Evolutionary conservation across 2,113 vertebrate genomes (phyloP), one percentile per base, ranked within the genome.

Genomic region (Hippocampus guttulatus): DNA sequence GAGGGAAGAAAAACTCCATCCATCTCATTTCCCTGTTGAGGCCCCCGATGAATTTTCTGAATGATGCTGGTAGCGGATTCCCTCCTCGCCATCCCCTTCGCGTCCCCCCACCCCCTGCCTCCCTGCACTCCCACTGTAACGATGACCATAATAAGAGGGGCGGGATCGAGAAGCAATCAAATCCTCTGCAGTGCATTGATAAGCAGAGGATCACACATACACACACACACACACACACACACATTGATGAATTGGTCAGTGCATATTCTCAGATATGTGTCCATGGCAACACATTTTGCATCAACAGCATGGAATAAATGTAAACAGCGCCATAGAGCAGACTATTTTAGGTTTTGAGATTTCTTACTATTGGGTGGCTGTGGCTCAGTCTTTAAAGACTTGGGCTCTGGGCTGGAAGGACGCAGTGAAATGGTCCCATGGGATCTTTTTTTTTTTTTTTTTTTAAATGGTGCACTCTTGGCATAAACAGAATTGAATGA

Each of bases 131-230:
- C 80, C 70, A 69, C 76, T 71, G 77, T 87, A 67, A 91, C 64
- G 85, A 81, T 76, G 84, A 84, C 82, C 83, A 87, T 90, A 90
- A 92, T 89, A 88, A 84, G 78, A 84, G 79, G 81, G 81, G 85
- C 63, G 81, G 82, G 74, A 83, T 80, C 75, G 74, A 71, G 79
- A 82, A 84, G 58, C 80, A 86, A 87, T 87, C 82, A 82, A 88
- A 90, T 80, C 75, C 84, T 87, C 87, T 89, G 88, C 82, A 91
- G 87, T 84, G 88, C 88, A 84, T 86, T 88, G 91, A 92, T 92
- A 91, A 92, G 89, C 64, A 79, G 73, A 66, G 57, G 55, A 6
- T 23, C 5, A 38, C 33, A 38, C 33, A 38, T 5, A 38, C 33
- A 6, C 33, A 33, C 33, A 38, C 20, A 12, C 51, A 45, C 12